Base-by-base conservation (phyloP, 2,797 vertebrate genomes). In the Anniella stebbinsi region DNA sequence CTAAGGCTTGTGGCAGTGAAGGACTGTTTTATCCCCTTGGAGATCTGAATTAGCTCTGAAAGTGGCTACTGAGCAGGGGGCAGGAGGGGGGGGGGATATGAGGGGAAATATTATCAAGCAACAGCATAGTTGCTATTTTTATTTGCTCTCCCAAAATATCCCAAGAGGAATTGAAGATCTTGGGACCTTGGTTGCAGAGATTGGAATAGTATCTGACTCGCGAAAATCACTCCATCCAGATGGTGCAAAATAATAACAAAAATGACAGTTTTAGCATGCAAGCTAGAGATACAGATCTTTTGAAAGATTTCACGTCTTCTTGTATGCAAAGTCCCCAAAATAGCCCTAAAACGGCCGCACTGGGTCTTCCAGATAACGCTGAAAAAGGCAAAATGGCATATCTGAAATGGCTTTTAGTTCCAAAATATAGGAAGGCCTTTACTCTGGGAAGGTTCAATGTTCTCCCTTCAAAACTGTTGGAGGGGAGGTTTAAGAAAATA, bases 1-100 rank as follows among this genome's bases (percentile, higher is more conserved):
- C 92, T 95, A 92, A 96, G 87, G 84, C 85, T 89, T 80, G 72
- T 92, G 94, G 93, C 93, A 93, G 84, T 84, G 95, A 94, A 94
- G 89, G 93, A 94, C 80, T 96, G 81, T 91, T 96, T 95, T 93
- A 87, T 93, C 78, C 91, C 86, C 84, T 72, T 6, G 45, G 91
- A 94, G 93, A 69, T 48, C 89, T 72, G 91, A 90, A 92, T 95
- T 95, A 92, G 92, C 94, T 95, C 93, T 90, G 92, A 91, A 94
- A 85, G 38, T 87, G 83, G 90, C 88, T 93, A 88, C 76, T 30
- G 33, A 30, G 38, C 0, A 15, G 81, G 88, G 69, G 66, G 69
- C 30, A 15, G 85, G 57, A 41, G 63, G 45, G 84, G 48, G 28
- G 94, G 36, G 13, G 80, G 85, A 57, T 48, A 66, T 51, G 63